These are phyloP conservation scores for Halichoerus grypus DNA, from an alignment of 2,113 vertebrate genomes.

Conservation along the genomic window DNA sequence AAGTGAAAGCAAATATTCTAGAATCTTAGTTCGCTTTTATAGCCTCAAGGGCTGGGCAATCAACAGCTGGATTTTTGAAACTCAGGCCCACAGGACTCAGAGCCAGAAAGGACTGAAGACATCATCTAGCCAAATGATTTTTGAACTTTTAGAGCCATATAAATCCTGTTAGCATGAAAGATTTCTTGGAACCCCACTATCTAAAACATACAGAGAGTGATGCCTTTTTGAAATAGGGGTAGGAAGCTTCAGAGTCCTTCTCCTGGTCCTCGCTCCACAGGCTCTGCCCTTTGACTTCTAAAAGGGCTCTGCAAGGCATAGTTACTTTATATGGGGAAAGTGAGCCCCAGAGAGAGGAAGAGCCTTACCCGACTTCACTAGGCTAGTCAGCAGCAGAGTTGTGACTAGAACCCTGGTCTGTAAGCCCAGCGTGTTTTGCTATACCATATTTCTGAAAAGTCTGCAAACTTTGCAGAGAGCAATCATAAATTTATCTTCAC, in stretches of 20 bases:
- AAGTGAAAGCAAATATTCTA: constrained; percentile 42
- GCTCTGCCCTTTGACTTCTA: background rate
- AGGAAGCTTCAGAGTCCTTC: background rate
- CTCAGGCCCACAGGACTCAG: background rate
- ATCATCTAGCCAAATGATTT: background rate
- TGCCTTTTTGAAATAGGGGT: background rate
- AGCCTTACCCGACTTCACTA: background rate
- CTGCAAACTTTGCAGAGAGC: background rate
- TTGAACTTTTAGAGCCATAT: background rate
- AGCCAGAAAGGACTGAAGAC: background rate
- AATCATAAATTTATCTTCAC: constrained; percentile 9
- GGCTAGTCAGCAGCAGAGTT: background rate
- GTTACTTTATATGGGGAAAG: background rate
- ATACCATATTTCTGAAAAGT: background rate
- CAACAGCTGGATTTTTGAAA: background rate
- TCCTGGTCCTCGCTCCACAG: background rate
- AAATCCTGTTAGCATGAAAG: background rate
- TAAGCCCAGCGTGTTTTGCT: background rate
- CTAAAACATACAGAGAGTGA: background rate
- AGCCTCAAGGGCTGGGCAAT: background rate
- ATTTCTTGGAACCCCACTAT: background rate
- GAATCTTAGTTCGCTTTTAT: background rate
- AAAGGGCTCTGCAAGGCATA: background rate
- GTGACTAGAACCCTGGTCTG: background rate
- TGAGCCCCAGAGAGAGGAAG: background rate